Conservation (phyloP, 2,113 vertebrate species). For the Acanthochromis polyacanthus region DNA sequence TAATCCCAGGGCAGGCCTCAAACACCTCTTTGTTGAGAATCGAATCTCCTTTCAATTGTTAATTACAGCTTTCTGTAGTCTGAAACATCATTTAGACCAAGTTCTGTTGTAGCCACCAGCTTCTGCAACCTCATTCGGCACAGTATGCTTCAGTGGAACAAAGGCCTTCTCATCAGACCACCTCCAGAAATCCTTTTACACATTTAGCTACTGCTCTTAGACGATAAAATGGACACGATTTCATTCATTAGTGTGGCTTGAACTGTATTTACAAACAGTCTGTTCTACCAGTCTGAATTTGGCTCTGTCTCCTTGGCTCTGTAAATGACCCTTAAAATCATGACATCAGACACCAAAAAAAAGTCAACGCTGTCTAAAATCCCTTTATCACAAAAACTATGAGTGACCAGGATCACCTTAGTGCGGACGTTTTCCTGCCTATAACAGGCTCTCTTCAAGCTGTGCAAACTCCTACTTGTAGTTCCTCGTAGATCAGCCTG, state of each 20-base stretch:
- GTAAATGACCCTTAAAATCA: constrained; percentile 8
- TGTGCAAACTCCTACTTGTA: constrained; percentile 67
- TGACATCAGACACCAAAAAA: constrained; percentile 3
- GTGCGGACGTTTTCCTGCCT: background rate
- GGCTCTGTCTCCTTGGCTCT: constrained; percentile 43
- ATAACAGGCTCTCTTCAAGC: constrained; percentile 15
- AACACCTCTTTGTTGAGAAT: background rate
- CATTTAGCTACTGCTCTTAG: background rate
- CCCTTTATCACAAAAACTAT: constrained; percentile 4
- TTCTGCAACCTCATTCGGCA: constrained; percentile 17
- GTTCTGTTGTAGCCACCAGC: background rate
- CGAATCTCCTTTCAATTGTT: background rate
- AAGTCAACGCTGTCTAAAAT: constrained; percentile 24
- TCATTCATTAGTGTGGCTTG: constrained; percentile 39
- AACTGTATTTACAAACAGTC: constrained; percentile 66
- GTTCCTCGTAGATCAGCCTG: constrained; percentile 32
- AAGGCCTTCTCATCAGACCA: background rate
- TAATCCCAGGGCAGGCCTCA: too few species aligned
- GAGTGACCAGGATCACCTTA: background rate
- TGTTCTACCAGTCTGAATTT: constrained; percentile 28
- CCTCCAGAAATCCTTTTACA: background rate
- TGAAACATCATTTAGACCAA: background rate
- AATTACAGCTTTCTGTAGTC: background rate
- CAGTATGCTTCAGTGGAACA: constrained; percentile 15
- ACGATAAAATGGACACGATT: constrained; percentile 3